Evolutionary conservation across 2,797 vertebrate species (phyloP).

Genomic region (Falco concolor): DNA sequence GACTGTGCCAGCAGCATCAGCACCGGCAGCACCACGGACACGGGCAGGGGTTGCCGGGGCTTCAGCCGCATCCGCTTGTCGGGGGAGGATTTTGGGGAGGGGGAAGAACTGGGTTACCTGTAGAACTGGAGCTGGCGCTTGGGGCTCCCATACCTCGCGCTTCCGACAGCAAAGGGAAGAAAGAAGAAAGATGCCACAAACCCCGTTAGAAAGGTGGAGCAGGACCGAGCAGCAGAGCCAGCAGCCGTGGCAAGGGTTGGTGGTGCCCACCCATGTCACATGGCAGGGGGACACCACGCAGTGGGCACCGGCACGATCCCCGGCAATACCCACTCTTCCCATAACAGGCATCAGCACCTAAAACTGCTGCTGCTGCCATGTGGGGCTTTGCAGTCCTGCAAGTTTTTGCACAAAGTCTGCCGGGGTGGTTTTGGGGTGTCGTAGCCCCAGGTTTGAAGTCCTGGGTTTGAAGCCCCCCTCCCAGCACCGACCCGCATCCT

Average conservation of each 20-base stretch:
- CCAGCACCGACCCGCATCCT: not conserved
- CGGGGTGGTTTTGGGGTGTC: fast-evolving
- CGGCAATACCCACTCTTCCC: not conserved
- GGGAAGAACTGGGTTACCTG: constrained; percentile 84
- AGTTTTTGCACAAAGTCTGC: fast-evolving
- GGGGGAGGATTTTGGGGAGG: not conserved
- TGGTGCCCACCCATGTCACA: not conserved
- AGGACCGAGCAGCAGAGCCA: not conserved
- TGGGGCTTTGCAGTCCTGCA: not conserved
- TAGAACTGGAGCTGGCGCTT: constrained; percentile 99
- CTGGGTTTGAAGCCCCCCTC: not conserved
- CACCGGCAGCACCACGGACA: not conserved
- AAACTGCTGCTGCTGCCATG: not conserved
- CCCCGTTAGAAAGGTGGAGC: constrained; percentile 31
- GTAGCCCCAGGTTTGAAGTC: not conserved
- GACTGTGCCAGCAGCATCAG: not conserved
- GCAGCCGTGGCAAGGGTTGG: not conserved
- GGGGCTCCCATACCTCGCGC: constrained; percentile 98
- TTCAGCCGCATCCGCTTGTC: not conserved
- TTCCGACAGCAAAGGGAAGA: constrained; percentile 79
- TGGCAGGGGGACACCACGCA: not conserved
- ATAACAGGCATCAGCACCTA: fast-evolving
- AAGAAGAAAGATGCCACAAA: constrained; percentile 73
- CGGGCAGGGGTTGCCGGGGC: not conserved
- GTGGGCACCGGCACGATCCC: fast-evolving